These are phyloP conservation scores for Ichneumoninae sp. DNA, from an alignment of 2,888 invertebrate genomes.

Conservation along the genomic window DNA sequence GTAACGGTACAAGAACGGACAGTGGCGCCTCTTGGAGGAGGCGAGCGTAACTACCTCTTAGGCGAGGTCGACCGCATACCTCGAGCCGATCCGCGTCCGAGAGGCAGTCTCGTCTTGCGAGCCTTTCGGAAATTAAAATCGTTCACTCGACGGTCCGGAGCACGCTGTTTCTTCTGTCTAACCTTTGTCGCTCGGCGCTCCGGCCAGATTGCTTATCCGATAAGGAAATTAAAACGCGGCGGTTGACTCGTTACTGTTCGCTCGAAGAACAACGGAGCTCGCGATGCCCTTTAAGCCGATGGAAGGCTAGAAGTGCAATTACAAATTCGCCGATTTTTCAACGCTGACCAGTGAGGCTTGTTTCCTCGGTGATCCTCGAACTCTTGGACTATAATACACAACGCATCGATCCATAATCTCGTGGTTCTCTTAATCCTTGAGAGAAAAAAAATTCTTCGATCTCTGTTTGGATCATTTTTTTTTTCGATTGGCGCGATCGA, in stretches of 20 bases:
- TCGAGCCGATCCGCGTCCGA: constrained; percentile 81
- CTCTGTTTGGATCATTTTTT: constrained; percentile 10
- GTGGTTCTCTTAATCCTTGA: background rate
- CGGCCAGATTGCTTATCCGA: background rate
- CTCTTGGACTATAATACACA: constrained; percentile 12
- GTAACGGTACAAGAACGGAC: constrained; percentile 80
- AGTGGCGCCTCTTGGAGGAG: constrained; percentile 78
- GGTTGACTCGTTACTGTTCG: background rate
- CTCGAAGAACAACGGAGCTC: background rate
- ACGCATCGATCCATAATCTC: background rate
- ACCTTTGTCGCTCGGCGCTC: background rate
- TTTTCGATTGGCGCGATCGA: constrained; percentile 12
- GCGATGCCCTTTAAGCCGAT: constrained; percentile 21
- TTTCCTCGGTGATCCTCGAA: constrained; percentile 13
- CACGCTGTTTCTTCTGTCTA: constrained; percentile 11
- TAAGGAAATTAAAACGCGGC: background rate
- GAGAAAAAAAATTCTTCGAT: background rate
- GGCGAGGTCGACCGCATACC: constrained; percentile 84
- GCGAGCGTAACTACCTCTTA: constrained; percentile 75
- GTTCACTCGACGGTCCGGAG: constrained; percentile 62
- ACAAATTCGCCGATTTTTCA: background rate
- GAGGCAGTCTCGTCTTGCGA: constrained; percentile 75
- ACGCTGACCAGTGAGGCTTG: background rate
- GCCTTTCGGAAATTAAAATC: constrained; percentile 70
- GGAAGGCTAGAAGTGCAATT: constrained; percentile 26